Base-by-base conservation (phyloP, 2,797 vertebrate species). In the Amblyopsis hoosieri region DNA sequence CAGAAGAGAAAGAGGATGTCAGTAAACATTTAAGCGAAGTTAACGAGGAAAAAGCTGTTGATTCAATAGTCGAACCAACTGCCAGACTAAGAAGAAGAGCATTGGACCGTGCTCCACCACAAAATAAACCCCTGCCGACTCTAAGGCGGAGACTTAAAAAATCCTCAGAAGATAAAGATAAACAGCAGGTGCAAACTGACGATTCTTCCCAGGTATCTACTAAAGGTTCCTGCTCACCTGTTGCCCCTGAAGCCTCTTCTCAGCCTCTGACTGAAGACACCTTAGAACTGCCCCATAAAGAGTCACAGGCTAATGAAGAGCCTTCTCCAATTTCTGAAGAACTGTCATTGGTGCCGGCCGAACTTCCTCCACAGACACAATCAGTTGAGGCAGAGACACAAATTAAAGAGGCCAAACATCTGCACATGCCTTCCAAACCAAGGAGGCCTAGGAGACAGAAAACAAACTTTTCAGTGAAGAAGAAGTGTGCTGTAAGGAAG, bases 61-160 rank as follows among this genome's bases (percentile, higher is more conserved):
- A 85, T 69, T 59, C 66, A 14, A 75, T 66, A 45, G 71, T 56
- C 50, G 61, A 72, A 37, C 86, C 85, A 3, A 53, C 66, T 0
- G 84, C 83, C 67, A 90, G 77, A 64, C 69, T 85, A 45, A 85
- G 87, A 52, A 88, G 82, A 48, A 91, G 82, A 67, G 81, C 73
- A 9, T 64, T 79, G 37, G 85, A 69, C 58, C 54, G 75, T 5
- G 80, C 86, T 60, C 82, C 78, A 42, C 63, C 71, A 13, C 80
- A 80, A 55, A 81, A 77, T 54, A 92, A 86, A 67, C 79, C 77
- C 11, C 78, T 57, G 62, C 74, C 77, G 10, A 50, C 73, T 52
- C 81, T 61, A 31, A 93, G 87, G 69, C 83, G 86, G 17, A 91
- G 76, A 64, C 53, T 66, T 14, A 88, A 77, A 67, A 61, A 51